phyloP scores from a whole-genome alignment of 23 tunicate species.

The Botrylloides violaceus region DNA sequence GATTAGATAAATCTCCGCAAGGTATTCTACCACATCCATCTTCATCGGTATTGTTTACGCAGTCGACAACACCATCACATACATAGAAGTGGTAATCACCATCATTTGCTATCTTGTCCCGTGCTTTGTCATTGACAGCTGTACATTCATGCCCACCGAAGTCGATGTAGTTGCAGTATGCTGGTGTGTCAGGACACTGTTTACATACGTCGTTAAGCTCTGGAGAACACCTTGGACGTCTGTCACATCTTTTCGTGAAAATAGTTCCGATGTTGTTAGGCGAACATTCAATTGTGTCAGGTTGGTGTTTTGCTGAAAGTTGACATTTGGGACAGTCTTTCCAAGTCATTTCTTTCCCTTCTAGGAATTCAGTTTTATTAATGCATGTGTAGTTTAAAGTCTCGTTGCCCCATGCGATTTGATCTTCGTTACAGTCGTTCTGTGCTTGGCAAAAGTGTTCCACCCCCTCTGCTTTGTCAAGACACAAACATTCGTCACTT shows the following conservation, averaged over 20 bases:
- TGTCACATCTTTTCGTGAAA: background rate
- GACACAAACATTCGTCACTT: slow-evolving; percentile 52
- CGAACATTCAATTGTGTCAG: background rate
- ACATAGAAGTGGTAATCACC: background rate
- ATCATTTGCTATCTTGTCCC: background rate
- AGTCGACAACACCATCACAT: slow-evolving; percentile 9
- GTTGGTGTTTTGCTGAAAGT: background rate
- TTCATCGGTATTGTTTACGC: slow-evolving; percentile 3
- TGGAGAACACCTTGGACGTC: background rate
- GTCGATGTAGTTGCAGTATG: background rate
- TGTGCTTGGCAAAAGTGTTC: background rate
- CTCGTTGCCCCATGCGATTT: background rate
- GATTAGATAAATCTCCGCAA: background rate
- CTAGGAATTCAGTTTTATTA: background rate
- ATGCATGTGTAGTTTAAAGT: background rate
- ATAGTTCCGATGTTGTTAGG: background rate
- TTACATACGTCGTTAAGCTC: slow-evolving; percentile 55
- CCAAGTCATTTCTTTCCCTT: background rate
- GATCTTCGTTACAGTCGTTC: background rate
- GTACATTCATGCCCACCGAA: background rate
- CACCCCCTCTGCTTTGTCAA: background rate
- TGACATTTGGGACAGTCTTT: background rate
- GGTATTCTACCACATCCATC: background rate
- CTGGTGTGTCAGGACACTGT: slow-evolving; percentile 9
- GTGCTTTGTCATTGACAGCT: background rate